Conservation (phyloP, 2,113 vertebrate genomes). For the Megalops atlanticus region DNA sequence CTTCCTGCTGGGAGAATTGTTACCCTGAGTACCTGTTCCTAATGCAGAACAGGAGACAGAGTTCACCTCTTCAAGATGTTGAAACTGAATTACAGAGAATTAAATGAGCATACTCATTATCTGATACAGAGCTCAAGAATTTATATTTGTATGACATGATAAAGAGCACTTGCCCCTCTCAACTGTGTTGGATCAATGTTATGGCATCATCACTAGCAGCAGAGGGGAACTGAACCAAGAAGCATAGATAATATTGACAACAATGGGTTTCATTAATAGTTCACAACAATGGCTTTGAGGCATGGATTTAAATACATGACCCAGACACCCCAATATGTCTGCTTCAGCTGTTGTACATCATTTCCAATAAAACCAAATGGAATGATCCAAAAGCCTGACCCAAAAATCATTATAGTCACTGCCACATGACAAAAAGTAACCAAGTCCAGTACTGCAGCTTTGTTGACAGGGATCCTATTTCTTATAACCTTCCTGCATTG, state of each 20-base stretch:
- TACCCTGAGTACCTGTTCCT: neutral
- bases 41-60: neutral
- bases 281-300: constrained; percentile 1
- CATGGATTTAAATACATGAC: constrained; percentile 13
- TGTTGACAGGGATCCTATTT: neutral
- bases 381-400: neutral
- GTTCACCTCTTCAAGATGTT: neutral
- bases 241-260: neutral
- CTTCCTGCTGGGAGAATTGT: neutral
- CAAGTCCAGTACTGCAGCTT: neutral
- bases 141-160: neutral
- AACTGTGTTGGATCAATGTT: neutral
- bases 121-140: neutral
- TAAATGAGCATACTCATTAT: neutral
- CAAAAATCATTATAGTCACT: constrained; percentile 1
- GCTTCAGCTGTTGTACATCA: neutral
- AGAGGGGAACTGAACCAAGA: constrained; percentile 27
- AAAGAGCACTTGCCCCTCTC: neutral
- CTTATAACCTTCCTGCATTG: no score
- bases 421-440: neutral
- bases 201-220: constrained; percentile 4
- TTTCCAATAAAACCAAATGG: neutral
- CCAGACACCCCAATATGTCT: constrained; percentile 4
- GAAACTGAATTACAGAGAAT: neutral
- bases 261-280: constrained; percentile 6